These are phyloP conservation scores for Tiphia femorata DNA, from an alignment of 2,888 invertebrate species.

Conservation along the genomic window DNA sequence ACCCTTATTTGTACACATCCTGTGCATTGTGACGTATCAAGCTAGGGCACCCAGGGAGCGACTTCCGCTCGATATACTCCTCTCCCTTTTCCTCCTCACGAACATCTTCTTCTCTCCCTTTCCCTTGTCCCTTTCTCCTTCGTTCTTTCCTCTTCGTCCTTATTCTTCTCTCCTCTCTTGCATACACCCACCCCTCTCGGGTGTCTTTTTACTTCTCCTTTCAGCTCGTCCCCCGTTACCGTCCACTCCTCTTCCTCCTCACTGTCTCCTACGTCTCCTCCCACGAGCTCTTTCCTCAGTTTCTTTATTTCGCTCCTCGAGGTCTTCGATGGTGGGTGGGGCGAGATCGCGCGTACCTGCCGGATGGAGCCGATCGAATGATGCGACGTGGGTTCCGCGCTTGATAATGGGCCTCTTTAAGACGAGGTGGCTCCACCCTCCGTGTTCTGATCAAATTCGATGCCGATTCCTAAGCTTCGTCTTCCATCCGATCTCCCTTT, in stretches of 20 bases:
- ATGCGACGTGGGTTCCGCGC: no score
- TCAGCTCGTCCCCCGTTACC: no score
- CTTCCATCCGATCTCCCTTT: neutral
- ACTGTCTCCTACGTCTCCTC: conserved; percentile 1
- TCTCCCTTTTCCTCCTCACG: neutral
- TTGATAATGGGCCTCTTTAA: no score
- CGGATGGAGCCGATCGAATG: conserved; percentile 17
- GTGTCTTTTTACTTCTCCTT: no score
- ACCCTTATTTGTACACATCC: conserved; percentile 69
- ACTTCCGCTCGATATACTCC: conserved; percentile 39
- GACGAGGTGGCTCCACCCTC: conserved; percentile 19
- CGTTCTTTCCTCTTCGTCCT: neutral
- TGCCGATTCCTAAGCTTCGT: conserved; percentile 15
- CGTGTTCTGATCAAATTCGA: conserved; percentile 26
- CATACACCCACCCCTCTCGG: no score
- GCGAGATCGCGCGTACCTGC: conserved; percentile 32
- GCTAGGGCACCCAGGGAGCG: conserved; percentile 41
- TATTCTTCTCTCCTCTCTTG: no score
- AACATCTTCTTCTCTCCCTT: conserved; percentile 8
- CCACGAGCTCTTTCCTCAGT: conserved; percentile 16
- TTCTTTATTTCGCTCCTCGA: conserved; percentile 20
- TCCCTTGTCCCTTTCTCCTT: conserved; percentile 8
- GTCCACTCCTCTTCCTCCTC: no score
- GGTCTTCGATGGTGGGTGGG: conserved; percentile 20
- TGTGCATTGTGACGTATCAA: conserved; percentile 62